These are phyloP conservation scores for Myotis brandtii DNA, from an alignment of 2,113 vertebrate species.

Conservation along the genomic window DNA sequence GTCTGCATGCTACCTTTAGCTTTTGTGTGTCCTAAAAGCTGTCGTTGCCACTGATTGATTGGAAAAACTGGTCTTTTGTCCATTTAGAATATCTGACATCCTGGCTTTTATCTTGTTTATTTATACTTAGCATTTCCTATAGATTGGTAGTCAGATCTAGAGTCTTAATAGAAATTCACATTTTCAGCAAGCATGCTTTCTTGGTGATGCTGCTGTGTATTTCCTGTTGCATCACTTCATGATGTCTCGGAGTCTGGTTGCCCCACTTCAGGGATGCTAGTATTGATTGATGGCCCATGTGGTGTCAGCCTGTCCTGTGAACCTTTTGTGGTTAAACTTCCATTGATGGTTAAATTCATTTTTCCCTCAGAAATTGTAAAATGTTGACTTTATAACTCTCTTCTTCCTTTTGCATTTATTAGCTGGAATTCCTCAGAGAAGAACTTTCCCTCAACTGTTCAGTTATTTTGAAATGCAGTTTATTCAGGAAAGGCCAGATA, in stretches of 20 bases:
- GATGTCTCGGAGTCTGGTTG: not conserved
- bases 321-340: not conserved
- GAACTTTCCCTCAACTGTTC: not conserved
- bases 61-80: not conserved
- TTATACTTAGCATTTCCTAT: not conserved
- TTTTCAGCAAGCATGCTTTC: not conserved
- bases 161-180: not conserved
- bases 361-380: not conserved
- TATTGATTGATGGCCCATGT: not conserved
- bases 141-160: not conserved
- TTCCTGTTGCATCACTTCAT: not conserved
- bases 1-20: not conserved
- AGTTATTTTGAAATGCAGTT: not conserved
- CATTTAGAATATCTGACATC: not conserved
- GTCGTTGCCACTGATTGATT: not conserved
- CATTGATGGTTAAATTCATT: not conserved
- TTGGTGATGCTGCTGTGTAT: not conserved
- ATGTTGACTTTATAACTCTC: not conserved
- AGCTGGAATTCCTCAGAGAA: slow-evolving; percentile 15
- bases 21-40: not conserved
- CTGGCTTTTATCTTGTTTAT: not conserved
- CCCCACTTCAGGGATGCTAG: not conserved
- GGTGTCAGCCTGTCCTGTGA: not conserved
- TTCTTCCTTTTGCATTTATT: slow-evolving; percentile 21
- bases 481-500: not conserved